A percentile compares a stretch with the other conserved stretches of the same genome.
Conservation (phyloP, 2,797 vertebrate genomes). For the Hippopotamyrus pictus region DNA sequence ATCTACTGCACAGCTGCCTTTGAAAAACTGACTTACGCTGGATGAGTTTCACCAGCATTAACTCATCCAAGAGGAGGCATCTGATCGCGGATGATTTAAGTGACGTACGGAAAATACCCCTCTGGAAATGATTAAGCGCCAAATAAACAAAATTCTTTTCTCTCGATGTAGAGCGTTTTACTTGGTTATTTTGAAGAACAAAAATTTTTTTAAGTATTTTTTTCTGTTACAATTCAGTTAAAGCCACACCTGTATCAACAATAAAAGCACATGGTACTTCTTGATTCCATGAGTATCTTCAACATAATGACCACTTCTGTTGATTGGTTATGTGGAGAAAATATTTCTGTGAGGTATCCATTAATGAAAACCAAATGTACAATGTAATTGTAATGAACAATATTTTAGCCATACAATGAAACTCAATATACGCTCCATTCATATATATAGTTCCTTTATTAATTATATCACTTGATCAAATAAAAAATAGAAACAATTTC, state of each 20-base stretch:
- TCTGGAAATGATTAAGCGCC: background rate
- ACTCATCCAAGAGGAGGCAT: too few species aligned
- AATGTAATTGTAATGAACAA: background rate
- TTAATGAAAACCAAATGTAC: background rate
- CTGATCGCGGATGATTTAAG: too few species aligned
- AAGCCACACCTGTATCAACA: background rate
- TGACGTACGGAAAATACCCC: too few species aligned
- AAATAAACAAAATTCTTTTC: background rate
- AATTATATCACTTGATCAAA: background rate
- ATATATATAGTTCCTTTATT: background rate
- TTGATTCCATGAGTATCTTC: background rate
- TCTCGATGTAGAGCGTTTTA: background rate
- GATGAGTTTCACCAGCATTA: too few species aligned
- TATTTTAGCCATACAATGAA: background rate
- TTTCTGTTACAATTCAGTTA: background rate
- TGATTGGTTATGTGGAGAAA: background rate
- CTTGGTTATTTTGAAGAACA: background rate
- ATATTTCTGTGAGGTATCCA: background rate
- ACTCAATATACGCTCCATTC: background rate
- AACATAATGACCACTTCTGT: background rate
- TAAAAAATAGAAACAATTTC: slow-evolving; percentile 5
- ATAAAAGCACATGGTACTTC: background rate
- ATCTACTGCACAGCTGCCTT: too few species aligned
- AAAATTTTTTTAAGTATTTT: background rate
- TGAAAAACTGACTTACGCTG: too few species aligned